phyloP scores from a whole-genome alignment of 2,888 invertebrate species.

The Harmothoe impar region DNA sequence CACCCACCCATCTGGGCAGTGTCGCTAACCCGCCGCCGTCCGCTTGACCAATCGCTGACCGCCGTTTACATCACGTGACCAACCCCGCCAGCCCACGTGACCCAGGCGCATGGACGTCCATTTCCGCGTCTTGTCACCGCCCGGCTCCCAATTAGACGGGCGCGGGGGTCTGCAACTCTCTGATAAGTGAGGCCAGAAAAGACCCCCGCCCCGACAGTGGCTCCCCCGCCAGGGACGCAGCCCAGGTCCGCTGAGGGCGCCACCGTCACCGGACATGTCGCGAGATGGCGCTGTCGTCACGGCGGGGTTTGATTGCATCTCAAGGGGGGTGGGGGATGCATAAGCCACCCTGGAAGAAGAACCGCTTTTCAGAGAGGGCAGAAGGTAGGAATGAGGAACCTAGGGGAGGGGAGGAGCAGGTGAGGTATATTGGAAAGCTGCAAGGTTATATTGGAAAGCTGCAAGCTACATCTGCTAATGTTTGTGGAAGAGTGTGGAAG shows the following conservation, averaged over 20 bases:
- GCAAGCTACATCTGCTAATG: neutral
- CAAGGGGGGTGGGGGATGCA: constrained; percentile 19
- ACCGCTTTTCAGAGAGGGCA: neutral
- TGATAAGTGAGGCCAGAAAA: constrained; percentile 52
- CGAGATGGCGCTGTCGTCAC: constrained; percentile 59
- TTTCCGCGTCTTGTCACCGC: constrained; percentile 56
- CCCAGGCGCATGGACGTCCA: constrained; percentile 37
- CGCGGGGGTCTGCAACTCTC: constrained; percentile 49
- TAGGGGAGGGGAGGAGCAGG: neutral
- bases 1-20: constrained; percentile 17
- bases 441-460: neutral
- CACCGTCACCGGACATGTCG: constrained; percentile 39
- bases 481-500: neutral
- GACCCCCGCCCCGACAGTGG: constrained; percentile 8
- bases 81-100: constrained; percentile 20
- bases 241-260: constrained; percentile 4
- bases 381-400: neutral
- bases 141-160: constrained; percentile 51
- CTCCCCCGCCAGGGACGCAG: constrained; percentile 32
- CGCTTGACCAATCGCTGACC: constrained; percentile 50
- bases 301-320: constrained; percentile 44
- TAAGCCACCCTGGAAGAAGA: neutral
- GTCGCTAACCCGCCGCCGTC: constrained; percentile 20
- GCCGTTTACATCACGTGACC: constrained; percentile 48
- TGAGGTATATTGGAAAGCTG: neutral